Percentiles rank a stretch among this genome's conserved stretches.
phyloP scores from a whole-genome alignment of 2,113 vertebrate genomes.

The Eurypyga helias region DNA sequence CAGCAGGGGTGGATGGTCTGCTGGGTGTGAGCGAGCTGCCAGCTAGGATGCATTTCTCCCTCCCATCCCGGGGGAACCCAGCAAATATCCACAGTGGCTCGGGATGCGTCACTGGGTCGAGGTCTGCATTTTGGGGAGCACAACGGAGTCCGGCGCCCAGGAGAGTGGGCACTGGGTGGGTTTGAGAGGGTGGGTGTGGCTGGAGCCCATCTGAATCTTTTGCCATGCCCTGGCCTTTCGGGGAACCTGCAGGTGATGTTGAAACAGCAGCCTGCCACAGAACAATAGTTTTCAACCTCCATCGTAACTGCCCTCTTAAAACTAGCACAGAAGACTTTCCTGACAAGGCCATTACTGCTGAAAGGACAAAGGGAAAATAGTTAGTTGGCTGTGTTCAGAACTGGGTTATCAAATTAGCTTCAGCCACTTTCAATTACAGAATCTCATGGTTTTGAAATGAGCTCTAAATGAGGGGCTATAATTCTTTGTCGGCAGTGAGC shows the following conservation, averaged over 20 bases:
- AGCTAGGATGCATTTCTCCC: not conserved
- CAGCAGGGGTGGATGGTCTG: accelerated
- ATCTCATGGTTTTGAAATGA: constrained; percentile 70
- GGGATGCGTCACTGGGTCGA: not conserved
- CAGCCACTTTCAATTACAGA: constrained; percentile 74
- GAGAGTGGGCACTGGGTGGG: accelerated
- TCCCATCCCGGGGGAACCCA: not conserved
- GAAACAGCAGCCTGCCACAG: constrained; percentile 23
- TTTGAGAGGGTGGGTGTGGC: not conserved
- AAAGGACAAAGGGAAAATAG: constrained; percentile 69
- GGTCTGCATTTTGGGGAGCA: not conserved
- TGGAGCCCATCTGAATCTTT: not conserved
- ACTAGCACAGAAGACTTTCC: constrained; percentile 57
- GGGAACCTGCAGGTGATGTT: not conserved
- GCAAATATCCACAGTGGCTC: accelerated
- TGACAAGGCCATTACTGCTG: constrained; percentile 59
- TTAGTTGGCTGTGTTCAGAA: constrained; percentile 54
- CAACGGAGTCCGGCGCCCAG: accelerated
- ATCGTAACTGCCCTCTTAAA: constrained; percentile 45
- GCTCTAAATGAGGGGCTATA: constrained; percentile 68
- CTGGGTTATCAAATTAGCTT: constrained; percentile 72
- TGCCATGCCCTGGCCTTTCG: not conserved
- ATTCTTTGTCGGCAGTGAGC: constrained; percentile 63
- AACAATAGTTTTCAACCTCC: constrained; percentile 49
- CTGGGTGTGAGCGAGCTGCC: not conserved